Base-by-base conservation (phyloP, 2,113 vertebrate genomes). In the Saiga tatarica region DNA sequence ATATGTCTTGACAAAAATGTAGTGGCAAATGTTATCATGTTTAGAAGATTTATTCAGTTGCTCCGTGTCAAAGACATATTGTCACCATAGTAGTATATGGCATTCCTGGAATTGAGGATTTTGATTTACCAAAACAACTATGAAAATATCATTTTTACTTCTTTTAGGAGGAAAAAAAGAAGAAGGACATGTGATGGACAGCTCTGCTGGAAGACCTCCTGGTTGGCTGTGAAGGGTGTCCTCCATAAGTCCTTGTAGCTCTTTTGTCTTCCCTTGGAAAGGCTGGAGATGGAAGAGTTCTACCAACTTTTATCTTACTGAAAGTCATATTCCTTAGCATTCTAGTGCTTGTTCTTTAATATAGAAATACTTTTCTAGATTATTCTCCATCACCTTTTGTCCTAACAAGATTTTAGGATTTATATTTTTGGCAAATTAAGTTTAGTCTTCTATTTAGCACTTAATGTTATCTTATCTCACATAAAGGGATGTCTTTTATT, bases 271-370 rank as follows among this genome's bases (percentile, higher is more conserved):
- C 28, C 11, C 6, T 67, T 12, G 6, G 5, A 50, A 52, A 15
- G 12, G 14, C 1, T 17, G 5, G 6, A 7, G 9, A 74, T 8
- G 6, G 21, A 25, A 36, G 3, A 14, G 5, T 13, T 47, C 57
- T 45, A 0, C 15, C 23, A 36, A 74, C 17, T 19, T 81, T 79
- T 33, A 26, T 52, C 11, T 23, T 17, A 3, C 28, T 52, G 14
- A 28, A 53, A 14, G 1, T 71, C 17, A 13, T 16, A 30, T 7
- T 74, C 21, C 12, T 60, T 45, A 47, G 9, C n/a, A 25, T 71
- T 2, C 36, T 74, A 45, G 12, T 5, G 5, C 4, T 87, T 74
- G 10, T 81, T 45, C 17, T 62, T 14, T 1, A 17, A 47, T 36
- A 47, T 36, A 55, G 12, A 42, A 83, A 36, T 47, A 6, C 2